Base-by-base conservation (phyloP, 2,797 vertebrate genomes). In the Ambastaia sidthimunki region DNA sequence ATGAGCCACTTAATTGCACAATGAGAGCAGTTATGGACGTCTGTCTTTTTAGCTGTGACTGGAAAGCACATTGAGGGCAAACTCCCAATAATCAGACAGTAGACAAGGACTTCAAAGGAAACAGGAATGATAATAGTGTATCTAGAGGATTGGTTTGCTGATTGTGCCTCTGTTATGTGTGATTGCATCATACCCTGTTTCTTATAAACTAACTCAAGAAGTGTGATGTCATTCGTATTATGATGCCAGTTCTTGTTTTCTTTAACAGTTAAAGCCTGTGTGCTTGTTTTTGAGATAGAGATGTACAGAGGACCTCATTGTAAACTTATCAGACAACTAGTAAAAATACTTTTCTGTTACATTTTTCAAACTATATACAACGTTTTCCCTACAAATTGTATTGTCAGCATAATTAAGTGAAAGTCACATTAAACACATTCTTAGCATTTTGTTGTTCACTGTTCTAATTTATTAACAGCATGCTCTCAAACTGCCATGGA, bases 101-200 rank as follows among this genome's bases (percentile, higher is more conserved):
- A 19, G 57, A 71, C 37, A 23, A 34, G 7, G 57, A 55, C 63
- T 47, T 74, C 65, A 74, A 69, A 70, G 63, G 15, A 48, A 47
- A 1, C 23, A 34, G 15, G 59, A 69, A 78, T 55, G 70, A 69
- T 78, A 34, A 62, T 59, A 48, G 71, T 65, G 50, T 75, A 70
- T 82, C 55, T 74, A 54, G 23, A 82, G n/a, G 52, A 74, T 34
- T 62, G 10, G 54, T 44, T 44, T 60, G n/a, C n/a, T 48, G 66
- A 70, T 78, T 70, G 37, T 19, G 28, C 16, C n/a, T 50, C 15
- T 54, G 15, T 54, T 63, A 18, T 76, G 47, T 21, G 21, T 71
- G 31, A 59, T 65, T 71, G 68, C 16, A 52, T 12, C 9, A 10
- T 23, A 37, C 25, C 28, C 19, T 63, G 55, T 70, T 50, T 7